Conservation (phyloP, 92 coral and sea anemone species). For the Palythoa grandis region DNA sequence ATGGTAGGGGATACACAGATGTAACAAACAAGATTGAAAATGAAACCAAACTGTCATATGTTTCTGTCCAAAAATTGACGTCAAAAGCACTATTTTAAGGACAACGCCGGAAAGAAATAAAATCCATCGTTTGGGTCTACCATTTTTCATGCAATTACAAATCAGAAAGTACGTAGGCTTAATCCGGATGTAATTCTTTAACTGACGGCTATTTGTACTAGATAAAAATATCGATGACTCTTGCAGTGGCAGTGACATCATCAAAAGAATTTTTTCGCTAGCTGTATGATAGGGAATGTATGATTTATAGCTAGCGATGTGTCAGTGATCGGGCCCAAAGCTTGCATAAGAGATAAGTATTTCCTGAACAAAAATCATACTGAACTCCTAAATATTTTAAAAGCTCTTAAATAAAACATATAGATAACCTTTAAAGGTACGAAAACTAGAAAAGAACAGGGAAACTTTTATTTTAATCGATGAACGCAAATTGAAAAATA, state of each 20-base stretch:
- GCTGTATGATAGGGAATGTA: not conserved
- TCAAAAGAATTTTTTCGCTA: not conserved
- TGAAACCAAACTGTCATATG: not conserved
- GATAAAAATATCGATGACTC: slow-evolving; percentile 25
- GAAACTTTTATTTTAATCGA: too few relatives aligned
- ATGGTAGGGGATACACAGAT: not conserved
- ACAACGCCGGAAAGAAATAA: slow-evolving; percentile 33
- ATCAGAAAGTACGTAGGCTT: slow-evolving; percentile 29
- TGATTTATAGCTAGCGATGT: not conserved
- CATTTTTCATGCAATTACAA: slow-evolving; percentile 34
- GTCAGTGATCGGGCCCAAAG: too few relatives aligned
- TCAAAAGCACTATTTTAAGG: slow-evolving; percentile 26
- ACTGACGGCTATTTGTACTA: slow-evolving; percentile 40
- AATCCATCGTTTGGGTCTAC: slow-evolving; percentile 34
- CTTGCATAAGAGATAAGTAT: not conserved
- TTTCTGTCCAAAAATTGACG: slow-evolving; percentile 33
- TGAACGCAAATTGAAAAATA: not conserved
- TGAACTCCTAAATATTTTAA: not conserved
- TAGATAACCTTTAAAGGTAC: too few relatives aligned
- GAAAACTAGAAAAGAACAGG: too few relatives aligned
- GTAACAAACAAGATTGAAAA: not conserved
- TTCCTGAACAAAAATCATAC: slow-evolving; percentile 2
- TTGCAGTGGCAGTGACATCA: slow-evolving; percentile 23
- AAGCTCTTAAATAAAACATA: not conserved
- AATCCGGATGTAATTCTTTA: slow-evolving; percentile 28